These are phyloP conservation scores for Tiliacea aurago DNA, from an alignment of 2,888 invertebrate species.

Conservation along the genomic window DNA sequence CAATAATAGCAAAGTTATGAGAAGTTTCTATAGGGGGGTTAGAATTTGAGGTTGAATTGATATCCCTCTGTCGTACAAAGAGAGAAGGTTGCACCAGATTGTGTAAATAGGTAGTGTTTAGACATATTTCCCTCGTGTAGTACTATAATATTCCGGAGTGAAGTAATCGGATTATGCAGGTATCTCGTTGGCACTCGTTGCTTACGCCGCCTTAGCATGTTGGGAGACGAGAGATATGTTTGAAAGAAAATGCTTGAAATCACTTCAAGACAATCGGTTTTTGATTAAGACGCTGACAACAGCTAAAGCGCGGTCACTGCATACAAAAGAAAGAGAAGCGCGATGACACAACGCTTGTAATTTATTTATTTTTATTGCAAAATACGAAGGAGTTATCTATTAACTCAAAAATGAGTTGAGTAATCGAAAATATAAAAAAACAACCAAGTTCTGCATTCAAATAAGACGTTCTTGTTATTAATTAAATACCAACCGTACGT, in stretches of 20 bases:
- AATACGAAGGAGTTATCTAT: no score
- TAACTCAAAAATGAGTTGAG: no score
- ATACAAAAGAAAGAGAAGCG: no score
- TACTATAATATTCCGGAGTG: constrained; percentile 79
- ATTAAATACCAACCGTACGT: no score
- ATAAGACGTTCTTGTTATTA: no score
- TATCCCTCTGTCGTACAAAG: constrained; percentile 26
- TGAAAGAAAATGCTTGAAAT: constrained; percentile 46
- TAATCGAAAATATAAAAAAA: no score
- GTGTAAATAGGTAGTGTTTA: constrained; percentile 68
- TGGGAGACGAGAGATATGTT: constrained; percentile 50
- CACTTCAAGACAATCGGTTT: constrained; percentile 33
- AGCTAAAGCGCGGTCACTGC: no score
- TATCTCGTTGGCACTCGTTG: constrained; percentile 68
- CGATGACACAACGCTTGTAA: no score
- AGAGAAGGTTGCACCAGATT: constrained; percentile 48
- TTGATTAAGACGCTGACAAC: no score
- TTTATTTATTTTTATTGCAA: no score
- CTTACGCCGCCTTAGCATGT: constrained; percentile 68
- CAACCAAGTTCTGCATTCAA: no score
- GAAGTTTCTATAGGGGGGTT: constrained; percentile 29
- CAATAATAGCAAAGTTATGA: constrained; percentile 34
- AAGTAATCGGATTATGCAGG: constrained; percentile 83
- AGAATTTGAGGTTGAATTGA: constrained; percentile 48
- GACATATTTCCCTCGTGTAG: constrained; percentile 86